Percentiles rank a stretch among this genome's conserved stretches.
Evolutionary conservation across 1,140 invertebrate species (phyloP).

Genomic region (Dreissena polymorpha): DNA sequence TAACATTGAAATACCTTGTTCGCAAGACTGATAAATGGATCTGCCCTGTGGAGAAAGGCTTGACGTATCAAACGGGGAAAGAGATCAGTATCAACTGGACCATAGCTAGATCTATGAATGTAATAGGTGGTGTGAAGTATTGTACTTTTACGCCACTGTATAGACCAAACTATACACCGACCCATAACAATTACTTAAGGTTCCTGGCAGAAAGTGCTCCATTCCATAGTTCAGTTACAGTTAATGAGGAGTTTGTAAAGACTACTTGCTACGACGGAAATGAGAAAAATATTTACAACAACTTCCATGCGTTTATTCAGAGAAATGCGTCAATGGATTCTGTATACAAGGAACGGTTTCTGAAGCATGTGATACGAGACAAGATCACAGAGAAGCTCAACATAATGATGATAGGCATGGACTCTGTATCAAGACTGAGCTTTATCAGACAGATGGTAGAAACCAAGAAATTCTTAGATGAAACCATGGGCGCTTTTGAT

Average conservation of each 20-base stretch:
- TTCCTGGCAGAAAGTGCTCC: constrained; percentile 43
- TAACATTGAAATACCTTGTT: constrained; percentile 37
- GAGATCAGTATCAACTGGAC: constrained; percentile 66
- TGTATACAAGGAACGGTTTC: constrained; percentile 45
- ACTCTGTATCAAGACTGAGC: constrained; percentile 92
- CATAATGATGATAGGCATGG: constrained; percentile 91
- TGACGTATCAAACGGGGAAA: constrained; percentile 75
- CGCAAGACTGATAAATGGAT: constrained; percentile 43
- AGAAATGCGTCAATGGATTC: constrained; percentile 63
- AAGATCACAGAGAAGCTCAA: constrained; percentile 69
- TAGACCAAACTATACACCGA: constrained; percentile 58
- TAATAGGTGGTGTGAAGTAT: constrained; percentile 67
- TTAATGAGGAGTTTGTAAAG: constrained; percentile 71
- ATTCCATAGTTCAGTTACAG: constrained; percentile 53
- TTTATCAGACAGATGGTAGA: constrained; percentile 90
- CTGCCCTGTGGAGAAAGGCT: constrained; percentile 80
- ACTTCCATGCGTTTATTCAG: constrained; percentile 79
- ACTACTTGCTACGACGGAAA: constrained; percentile 69
- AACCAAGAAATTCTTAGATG: constrained; percentile 83
- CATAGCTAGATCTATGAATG: constrained; percentile 58
- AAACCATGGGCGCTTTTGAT: constrained; percentile 72
- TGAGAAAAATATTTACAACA: constrained; percentile 75
- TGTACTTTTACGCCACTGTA: constrained; percentile 71
- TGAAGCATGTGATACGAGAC: constrained; percentile 70
- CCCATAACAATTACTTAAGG: constrained; percentile 54